Conservation (phyloP, 2,797 vertebrate species). For the Manis javanica region DNA sequence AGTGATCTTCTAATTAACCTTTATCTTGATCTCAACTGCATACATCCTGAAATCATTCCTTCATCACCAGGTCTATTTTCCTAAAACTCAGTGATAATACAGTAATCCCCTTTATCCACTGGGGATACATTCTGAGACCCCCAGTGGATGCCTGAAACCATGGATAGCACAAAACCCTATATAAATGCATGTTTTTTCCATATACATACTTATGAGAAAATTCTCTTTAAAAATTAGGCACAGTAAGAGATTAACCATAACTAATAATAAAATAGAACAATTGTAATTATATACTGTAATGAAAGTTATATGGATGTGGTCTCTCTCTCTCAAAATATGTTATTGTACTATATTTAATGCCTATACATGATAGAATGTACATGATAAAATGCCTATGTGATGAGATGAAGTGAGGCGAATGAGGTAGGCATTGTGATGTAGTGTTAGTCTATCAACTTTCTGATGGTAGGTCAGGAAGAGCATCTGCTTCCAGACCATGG, state of each 20-base stretch:
- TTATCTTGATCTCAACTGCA: slow-evolving; percentile 29
- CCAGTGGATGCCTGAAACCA: too few relatives aligned
- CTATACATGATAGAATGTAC: too few relatives aligned
- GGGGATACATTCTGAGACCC: too few relatives aligned
- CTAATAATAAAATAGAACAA: not conserved
- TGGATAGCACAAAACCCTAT: too few relatives aligned
- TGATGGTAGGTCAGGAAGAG: not conserved
- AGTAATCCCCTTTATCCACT: too few relatives aligned
- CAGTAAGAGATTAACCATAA: not conserved
- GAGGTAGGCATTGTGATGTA: not conserved
- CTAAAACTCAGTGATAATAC: slow-evolving; percentile 12
- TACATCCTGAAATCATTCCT: not conserved
- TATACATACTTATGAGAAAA: too few relatives aligned
- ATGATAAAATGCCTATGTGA: not conserved
- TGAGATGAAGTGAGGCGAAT: not conserved
- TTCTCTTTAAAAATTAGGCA: too few relatives aligned
- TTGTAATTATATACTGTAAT: not conserved
- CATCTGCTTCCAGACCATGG: not conserved
- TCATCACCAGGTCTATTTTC: not conserved
- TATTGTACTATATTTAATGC: not conserved
- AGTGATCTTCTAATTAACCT: not conserved
- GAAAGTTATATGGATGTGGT: not conserved
- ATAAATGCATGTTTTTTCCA: too few relatives aligned
- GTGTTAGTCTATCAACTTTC: not conserved
- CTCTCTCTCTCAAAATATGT: not conserved